Percentiles rank a stretch among this genome's conserved stretches.
Conservation (phyloP, 2,797 vertebrate genomes). For the Ficedula albicollis region DNA sequence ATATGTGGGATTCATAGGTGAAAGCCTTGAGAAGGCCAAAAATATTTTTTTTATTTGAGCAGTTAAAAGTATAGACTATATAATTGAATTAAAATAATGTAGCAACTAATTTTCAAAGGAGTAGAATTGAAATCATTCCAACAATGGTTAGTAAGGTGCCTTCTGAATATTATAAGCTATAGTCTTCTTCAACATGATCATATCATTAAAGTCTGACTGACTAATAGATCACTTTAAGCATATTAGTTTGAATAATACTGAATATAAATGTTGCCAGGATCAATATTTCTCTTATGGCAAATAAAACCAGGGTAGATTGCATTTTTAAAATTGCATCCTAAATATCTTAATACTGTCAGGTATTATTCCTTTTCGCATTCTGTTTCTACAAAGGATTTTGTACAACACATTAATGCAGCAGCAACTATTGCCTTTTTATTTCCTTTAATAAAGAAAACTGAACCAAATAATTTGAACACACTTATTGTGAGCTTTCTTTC, state of each 20-base stretch:
- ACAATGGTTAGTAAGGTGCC: background rate
- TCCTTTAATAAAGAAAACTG: background rate
- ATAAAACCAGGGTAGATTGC: background rate
- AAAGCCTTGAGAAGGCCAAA: background rate
- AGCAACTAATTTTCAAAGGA: background rate
- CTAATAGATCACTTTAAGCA: background rate
- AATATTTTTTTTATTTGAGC: background rate
- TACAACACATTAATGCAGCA: background rate
- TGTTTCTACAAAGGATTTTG: background rate
- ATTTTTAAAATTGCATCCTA: background rate
- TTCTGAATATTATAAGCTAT: background rate
- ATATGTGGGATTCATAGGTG: background rate
- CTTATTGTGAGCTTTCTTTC: background rate
- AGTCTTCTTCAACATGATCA: background rate
- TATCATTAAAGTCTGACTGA: background rate
- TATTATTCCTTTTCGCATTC: background rate
- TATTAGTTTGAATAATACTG: background rate
- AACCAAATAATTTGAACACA: background rate
- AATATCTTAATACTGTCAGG: background rate
- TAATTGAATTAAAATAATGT: background rate
- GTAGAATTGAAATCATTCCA: background rate
- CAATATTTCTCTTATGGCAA: background rate
- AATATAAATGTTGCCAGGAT: background rate
- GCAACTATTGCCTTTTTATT: background rate
- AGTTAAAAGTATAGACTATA: background rate